Percentiles rank a stretch among this genome's conserved stretches.
Evolutionary conservation across 2,888 invertebrate genomes (phyloP).

Genomic region (Tenthredo mesomela): DNA sequence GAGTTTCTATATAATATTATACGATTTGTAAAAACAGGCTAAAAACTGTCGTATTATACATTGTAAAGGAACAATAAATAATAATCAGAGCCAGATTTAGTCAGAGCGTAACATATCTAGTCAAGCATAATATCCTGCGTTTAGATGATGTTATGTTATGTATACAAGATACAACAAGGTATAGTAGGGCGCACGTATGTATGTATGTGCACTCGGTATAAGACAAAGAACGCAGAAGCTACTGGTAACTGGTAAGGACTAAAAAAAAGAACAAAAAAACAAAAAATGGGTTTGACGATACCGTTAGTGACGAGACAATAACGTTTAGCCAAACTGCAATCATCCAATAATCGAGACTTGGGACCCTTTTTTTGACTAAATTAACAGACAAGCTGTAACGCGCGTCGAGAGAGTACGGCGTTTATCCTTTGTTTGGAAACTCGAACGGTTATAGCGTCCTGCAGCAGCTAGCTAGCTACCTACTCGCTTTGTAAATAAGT

Average conservation of each 20-base stretch:
- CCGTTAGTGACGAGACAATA: neutral
- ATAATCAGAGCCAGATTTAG: neutral
- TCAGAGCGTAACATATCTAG: neutral
- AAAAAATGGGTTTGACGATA: neutral
- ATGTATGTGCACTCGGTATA: neutral
- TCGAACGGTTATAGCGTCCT: conserved; percentile 7
- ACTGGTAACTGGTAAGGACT: too few species aligned
- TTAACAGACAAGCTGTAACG: neutral
- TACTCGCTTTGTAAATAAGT: neutral
- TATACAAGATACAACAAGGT: neutral
- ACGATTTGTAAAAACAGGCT: neutral
- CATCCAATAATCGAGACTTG: neutral
- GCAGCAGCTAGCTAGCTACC: too few species aligned
- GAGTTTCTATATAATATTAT: too few species aligned
- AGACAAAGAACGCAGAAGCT: neutral
- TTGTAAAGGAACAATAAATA: neutral
- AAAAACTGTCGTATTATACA: neutral
- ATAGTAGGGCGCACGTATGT: neutral
- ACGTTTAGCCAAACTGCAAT: neutral
- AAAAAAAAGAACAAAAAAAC: neutral
- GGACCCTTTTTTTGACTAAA: neutral
- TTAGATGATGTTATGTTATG: neutral
- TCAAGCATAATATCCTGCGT: conserved; percentile 11
- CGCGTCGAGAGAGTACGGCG: neutral
- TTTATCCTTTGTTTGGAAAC: conserved; percentile 10